phyloP scores from a whole-genome alignment of 37 sponge, comb jelly and placozoan genomes.

The Halisarca cf. caerulea region DNA sequence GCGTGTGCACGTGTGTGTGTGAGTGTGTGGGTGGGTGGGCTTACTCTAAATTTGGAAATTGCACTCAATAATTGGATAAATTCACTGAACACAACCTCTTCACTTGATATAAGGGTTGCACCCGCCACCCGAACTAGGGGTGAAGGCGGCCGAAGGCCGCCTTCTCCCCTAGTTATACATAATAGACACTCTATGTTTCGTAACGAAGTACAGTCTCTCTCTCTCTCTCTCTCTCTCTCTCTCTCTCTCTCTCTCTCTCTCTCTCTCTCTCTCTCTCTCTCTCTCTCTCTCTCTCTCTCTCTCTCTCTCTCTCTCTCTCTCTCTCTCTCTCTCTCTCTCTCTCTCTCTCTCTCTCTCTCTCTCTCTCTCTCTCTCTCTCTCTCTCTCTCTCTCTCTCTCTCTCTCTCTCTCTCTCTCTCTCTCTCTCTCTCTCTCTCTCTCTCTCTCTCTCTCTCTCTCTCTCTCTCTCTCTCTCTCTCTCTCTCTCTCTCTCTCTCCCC shows the following conservation, averaged over 20 bases:
- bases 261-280: constrained; percentile 48
- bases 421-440: constrained; percentile 17
- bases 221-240: constrained; percentile 48
- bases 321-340: constrained; percentile 44
- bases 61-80: too few species aligned
- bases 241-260: constrained; percentile 49
- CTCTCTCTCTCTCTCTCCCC: constrained; percentile 16
- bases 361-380: constrained; percentile 40
- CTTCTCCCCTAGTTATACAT: too few species aligned
- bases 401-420: constrained; percentile 18
- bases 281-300: constrained; percentile 48
- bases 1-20: too few species aligned
- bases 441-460: constrained; percentile 17
- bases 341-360: constrained; percentile 38
- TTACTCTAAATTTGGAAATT: too few species aligned
- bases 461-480: constrained; percentile 17
- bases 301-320: constrained; percentile 49
- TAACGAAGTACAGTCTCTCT: too few species aligned
- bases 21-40: too few species aligned
- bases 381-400: constrained; percentile 38
- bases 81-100: too few species aligned
- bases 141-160: too few species aligned
- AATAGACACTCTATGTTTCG: too few species aligned
- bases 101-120: too few species aligned
- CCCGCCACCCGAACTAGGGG: too few species aligned